Evolutionary conservation across 1,140 invertebrate genomes (phyloP).

Genomic region (Luehdorfia chinensis): DNA sequence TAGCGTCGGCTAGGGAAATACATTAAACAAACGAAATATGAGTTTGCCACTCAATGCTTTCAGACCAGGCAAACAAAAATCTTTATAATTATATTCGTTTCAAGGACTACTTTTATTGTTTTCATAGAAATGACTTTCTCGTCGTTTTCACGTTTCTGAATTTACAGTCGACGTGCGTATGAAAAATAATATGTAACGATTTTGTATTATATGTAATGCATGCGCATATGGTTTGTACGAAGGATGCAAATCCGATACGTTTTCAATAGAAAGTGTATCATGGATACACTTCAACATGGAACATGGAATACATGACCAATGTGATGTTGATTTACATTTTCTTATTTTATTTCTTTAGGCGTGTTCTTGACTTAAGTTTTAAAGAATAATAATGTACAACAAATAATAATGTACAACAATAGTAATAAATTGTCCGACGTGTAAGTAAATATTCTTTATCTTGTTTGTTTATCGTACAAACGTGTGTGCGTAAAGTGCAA

Average conservation of each 20-base stretch:
- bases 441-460: too few relatives aligned
- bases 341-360: too few relatives aligned
- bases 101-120: constrained; percentile 23
- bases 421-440: too few relatives aligned
- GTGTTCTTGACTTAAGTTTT: too few relatives aligned
- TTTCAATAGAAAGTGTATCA: constrained; percentile 15
- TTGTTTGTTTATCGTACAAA: too few relatives aligned
- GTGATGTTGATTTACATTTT: too few relatives aligned
- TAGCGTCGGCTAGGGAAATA: constrained; percentile 35
- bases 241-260: constrained; percentile 11
- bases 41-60: constrained; percentile 38
- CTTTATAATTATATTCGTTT: constrained; percentile 21
- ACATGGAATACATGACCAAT: not conserved
- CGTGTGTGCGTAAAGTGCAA: too few relatives aligned
- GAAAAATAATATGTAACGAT: constrained; percentile 6
- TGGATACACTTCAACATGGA: constrained; percentile 12
- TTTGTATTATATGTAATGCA: constrained; percentile 9
- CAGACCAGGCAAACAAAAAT: constrained; percentile 26
- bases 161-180: constrained; percentile 9
- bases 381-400: too few relatives aligned
- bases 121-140: constrained; percentile 17
- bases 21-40: constrained; percentile 43
- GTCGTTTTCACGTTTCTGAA: constrained; percentile 9
- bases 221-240: constrained; percentile 7
- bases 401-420: too few relatives aligned